Conservation (phyloP, 2,113 vertebrate genomes). For the Neogale vison region DNA sequence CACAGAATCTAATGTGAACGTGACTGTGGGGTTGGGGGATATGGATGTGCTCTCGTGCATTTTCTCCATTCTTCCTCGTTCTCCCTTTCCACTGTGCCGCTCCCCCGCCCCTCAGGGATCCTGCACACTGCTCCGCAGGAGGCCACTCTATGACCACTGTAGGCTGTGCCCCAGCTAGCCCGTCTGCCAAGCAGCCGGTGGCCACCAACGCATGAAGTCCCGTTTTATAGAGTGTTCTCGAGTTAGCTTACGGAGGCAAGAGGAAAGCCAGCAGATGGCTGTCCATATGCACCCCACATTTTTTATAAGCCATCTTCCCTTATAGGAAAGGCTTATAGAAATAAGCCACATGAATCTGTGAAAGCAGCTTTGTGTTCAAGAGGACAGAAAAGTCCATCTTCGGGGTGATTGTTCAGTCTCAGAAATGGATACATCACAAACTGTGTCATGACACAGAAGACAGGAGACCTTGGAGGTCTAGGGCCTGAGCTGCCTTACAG, state of each 20-base stretch:
- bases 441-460: not conserved
- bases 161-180: too few relatives aligned
- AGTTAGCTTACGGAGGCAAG: not conserved
- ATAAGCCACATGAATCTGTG: not conserved
- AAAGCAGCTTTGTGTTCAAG: not conserved
- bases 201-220: not conserved
- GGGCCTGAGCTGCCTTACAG: not conserved
- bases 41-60: not conserved
- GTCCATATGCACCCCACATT: not conserved
- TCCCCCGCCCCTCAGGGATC: accelerated
- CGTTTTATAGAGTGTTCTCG: not conserved
- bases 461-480: not conserved
- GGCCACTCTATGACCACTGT: not conserved
- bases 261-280: not conserved
- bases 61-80: not conserved
- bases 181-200: not conserved
- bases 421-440: not conserved
- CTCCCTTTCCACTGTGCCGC: not conserved
- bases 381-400: not conserved
- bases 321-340: too few relatives aligned
- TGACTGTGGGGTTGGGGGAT: not conserved
- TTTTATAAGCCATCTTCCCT: not conserved
- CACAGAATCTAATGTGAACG: not conserved
- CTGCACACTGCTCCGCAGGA: not conserved
- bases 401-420: not conserved